Percentiles rank a stretch among this genome's conserved stretches.
Evolutionary conservation across 1,140 invertebrate species (phyloP).

Genomic region (Lanistes nyassanus): DNA sequence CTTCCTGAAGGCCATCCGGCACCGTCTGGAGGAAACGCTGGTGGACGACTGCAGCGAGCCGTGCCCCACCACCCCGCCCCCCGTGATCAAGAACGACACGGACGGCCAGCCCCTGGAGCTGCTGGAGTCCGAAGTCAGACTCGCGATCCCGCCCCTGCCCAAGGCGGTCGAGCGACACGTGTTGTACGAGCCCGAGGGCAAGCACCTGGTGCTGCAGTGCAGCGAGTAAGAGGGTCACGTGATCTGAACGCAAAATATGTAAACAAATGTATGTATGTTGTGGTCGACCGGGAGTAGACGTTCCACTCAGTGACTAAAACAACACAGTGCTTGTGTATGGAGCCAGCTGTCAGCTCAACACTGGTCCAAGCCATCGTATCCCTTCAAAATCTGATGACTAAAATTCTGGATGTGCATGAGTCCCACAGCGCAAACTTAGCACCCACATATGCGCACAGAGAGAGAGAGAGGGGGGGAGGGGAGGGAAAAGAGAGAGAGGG

Average conservation of each 20-base stretch:
- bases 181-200: slow-evolving; percentile 40
- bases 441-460: too few relatives aligned
- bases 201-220: slow-evolving; percentile 50
- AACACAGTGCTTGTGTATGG: too few relatives aligned
- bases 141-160: slow-evolving; percentile 35
- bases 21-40: slow-evolving; percentile 66
- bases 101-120: slow-evolving; percentile 50
- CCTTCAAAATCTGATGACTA: too few relatives aligned
- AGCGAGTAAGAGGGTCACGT: slow-evolving; percentile 31
- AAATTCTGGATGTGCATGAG: too few relatives aligned
- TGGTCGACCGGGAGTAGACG: too few relatives aligned
- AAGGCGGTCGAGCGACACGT: slow-evolving; percentile 45
- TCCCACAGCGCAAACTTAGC: too few relatives aligned
- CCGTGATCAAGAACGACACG: slow-evolving; percentile 46
- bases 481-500: too few relatives aligned
- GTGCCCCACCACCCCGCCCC: slow-evolving; percentile 50
- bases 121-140: slow-evolving; percentile 41
- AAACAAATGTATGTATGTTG: too few relatives aligned
- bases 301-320: too few relatives aligned
- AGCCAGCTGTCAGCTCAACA: too few relatives aligned
- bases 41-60: slow-evolving; percentile 36
- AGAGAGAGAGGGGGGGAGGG: too few relatives aligned
- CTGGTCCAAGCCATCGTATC: too few relatives aligned
- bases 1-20: slow-evolving; percentile 61
- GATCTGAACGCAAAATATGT: neutral